A percentile compares a stretch with the other conserved stretches of the same genome.
phyloP scores from a whole-genome alignment of 64 coral and sea anemone species.

The Pocillopora verrucosa region DNA sequence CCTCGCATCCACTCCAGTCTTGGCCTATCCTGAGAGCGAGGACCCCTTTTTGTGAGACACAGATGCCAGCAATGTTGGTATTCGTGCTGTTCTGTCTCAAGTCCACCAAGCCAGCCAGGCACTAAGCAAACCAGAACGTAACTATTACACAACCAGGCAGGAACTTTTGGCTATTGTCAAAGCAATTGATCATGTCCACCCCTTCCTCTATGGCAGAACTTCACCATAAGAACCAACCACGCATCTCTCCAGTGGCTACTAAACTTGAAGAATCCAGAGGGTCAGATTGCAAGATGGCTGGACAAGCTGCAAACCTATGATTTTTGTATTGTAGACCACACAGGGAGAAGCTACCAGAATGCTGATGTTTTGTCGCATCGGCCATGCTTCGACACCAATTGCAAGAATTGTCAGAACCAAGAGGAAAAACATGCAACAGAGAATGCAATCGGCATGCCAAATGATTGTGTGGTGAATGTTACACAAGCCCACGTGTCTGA shows the following conservation, averaged over 20 bases:
- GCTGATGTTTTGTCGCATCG: constrained; percentile 10
- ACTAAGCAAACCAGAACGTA: constrained; percentile 18
- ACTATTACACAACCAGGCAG: constrained; percentile 24
- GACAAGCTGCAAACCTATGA: constrained; percentile 27
- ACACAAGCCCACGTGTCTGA: not conserved
- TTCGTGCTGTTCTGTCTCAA: constrained; percentile 12
- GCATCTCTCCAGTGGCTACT: constrained; percentile 24
- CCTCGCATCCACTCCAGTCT: constrained; percentile 2
- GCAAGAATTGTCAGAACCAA: constrained; percentile 26
- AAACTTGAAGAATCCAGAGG: constrained; percentile 26
- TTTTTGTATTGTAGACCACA: not conserved
- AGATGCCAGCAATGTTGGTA: constrained; percentile 25
- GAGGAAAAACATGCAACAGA: not conserved
- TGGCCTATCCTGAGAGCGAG: not conserved
- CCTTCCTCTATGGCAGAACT: constrained; percentile 30
- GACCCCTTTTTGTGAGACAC: constrained; percentile 24
- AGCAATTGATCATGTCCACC: constrained; percentile 29
- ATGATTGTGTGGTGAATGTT: not conserved
- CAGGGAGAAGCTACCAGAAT: constrained; percentile 13
- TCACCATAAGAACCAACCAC: constrained; percentile 21
- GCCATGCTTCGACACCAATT: not conserved
- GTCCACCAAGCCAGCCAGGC: constrained; percentile 29
- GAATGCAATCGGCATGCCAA: not conserved
- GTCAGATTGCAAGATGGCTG: constrained; percentile 38
- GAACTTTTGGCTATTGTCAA: constrained; percentile 42